Base-by-base conservation (phyloP, 2,113 vertebrate genomes). In the Trogon surrucura region DNA sequence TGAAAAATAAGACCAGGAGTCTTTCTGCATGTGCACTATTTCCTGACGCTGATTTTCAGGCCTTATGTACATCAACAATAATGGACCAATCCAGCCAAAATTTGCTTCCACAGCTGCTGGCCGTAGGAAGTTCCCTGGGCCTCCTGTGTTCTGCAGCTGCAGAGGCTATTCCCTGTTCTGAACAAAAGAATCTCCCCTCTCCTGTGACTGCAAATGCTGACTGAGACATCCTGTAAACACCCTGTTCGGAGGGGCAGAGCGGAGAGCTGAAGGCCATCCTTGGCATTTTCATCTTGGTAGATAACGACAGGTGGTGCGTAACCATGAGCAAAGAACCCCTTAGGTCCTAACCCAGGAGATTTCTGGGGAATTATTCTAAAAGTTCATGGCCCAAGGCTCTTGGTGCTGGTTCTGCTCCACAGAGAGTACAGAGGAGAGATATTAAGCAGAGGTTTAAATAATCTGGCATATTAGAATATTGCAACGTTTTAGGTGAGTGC, bases 131-230 rank as follows among this genome's bases (percentile, higher is more conserved):
- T 94, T 96, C 85, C 91, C 82, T 95, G 84, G 74, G 95, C 79
- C 95, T 96, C 86, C 81, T 87, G 88, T 69, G 66, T 89, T 95
- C 65, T 95, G 95, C 97, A 97, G 97, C 97, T 97, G 97, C 58
- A 72, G 53, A 94, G 73, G 45, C 82, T 91, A 90, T 96, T 96
- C 97, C 72, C 84, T 89, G 61, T 79, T 84, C 92, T 88, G 36
- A 78, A 57, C 0, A 3, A 89, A 94, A 85, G 92, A 93, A 91
- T 86, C 91, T 95, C 54, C 75, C 27, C 64, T 95, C 91, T 92
- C 87, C 48, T 89, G 94, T 93, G 85, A 12, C 91, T 94, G 72
- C 38, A 82, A 84, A 94, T 84, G 92, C 95, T 95, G 95, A 94
- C 81, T 73, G 64, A 95, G 95, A 93, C 85, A 89, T 96, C 91